Base-by-base conservation (phyloP, 2,888 invertebrate species). In the Tromatobia lineatoria region DNA sequence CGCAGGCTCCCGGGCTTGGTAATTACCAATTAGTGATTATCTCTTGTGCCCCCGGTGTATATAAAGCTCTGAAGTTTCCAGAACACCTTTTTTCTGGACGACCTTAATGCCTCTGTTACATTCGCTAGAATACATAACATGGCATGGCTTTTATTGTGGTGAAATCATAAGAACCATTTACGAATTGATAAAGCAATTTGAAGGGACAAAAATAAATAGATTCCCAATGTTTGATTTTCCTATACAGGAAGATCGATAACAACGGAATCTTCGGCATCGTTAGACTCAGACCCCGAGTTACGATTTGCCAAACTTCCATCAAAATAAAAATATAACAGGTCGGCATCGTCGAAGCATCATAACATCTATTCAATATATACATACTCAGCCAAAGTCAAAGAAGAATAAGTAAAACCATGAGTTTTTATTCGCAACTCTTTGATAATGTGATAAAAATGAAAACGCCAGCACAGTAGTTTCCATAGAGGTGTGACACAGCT, bases 21-120 rank as follows among this genome's bases (percentile, higher is more conserved):
- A 86, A 86, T 87, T 82, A 86, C 83, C 86, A 87, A 87, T 87
- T 87, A 86, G 85, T 80, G 87, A 87, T 87, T 87, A 82, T 87
- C 83, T 82, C 86, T 73, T 50, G 13, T 6, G 61, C 13, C 13
- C 67, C 52, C 34, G 8, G 8, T 61, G 66, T 34, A 34, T 50
- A 34, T 47, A 50, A 66, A 61, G 67, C 61, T 64, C 71, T 15
- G 38, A 54, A 52, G 64, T 71, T 74, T 45, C 42, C 47, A 54
- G 64, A 10, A 57, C 11, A 70, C 64, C 8, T 54, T 70, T 70
- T 52, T 78, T 13, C 66, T 3, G 15, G 34, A 29, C 29, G 23
- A 52, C 42, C 11, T 77, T 54, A 59, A 82, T 25, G 42, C 38
- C 42, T 47, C 11, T 29, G 57, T 73, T 54, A 73, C 66, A 34